Conservation (phyloP, 2,113 vertebrate genomes). For the Balaeniceps rex region DNA sequence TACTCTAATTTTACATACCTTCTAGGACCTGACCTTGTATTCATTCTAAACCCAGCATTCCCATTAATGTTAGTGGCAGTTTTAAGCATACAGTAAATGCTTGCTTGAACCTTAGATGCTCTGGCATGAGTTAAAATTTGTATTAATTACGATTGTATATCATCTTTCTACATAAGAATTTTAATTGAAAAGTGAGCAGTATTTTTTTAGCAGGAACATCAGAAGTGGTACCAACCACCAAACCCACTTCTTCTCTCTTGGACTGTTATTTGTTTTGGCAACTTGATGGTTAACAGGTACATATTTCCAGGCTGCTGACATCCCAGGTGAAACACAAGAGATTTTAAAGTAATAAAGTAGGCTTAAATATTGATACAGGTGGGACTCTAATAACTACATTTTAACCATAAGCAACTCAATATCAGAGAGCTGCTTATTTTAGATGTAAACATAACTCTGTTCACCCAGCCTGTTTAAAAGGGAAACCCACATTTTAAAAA, state of each 20-base stretch:
- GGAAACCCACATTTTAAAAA: slow-evolving; percentile 50
- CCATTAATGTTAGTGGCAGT: background rate
- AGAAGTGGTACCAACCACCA: background rate
- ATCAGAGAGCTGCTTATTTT: slow-evolving; percentile 70
- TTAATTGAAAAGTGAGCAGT: background rate
- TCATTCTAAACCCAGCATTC: background rate
- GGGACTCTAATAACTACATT: slow-evolving; percentile 76
- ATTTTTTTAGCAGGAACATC: background rate
- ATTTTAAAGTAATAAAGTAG: slow-evolving; percentile 80
- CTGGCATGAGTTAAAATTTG: background rate
- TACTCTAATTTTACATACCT: slow-evolving; percentile 44
- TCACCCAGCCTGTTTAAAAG: slow-evolving; percentile 49
- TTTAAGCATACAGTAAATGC: background rate
- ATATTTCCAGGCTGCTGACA: slow-evolving; percentile 75
- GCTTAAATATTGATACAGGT: slow-evolving; percentile 81
- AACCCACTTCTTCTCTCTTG: background rate
- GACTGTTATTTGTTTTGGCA: slow-evolving; percentile 59
- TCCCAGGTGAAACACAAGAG: slow-evolving; percentile 73
- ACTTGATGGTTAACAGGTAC: slow-evolving; percentile 70
- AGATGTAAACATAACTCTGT: slow-evolving; percentile 70
- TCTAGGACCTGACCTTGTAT: background rate
- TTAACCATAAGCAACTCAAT: slow-evolving; percentile 77
- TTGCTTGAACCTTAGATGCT: background rate
- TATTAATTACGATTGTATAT: background rate
- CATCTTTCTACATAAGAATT: background rate